Conservation (phyloP, 2,888 invertebrate genomes). For the Drosophila formosana region DNA sequence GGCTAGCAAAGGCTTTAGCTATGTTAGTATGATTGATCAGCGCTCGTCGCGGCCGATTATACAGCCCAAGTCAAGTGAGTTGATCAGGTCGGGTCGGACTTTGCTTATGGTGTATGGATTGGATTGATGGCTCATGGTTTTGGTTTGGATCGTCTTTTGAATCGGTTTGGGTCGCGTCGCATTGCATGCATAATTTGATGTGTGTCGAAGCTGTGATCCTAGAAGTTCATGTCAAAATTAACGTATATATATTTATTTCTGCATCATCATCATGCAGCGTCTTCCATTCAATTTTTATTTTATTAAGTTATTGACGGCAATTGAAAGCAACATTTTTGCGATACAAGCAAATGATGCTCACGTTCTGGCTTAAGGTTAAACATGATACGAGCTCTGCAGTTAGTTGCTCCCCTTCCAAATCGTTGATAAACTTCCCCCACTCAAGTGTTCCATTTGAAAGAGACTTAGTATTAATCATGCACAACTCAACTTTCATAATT, state of each 20-base stretch:
- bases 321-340: slow-evolving; percentile 52
- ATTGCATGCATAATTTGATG: slow-evolving; percentile 77
- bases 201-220: slow-evolving; percentile 69
- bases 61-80: slow-evolving; percentile 51
- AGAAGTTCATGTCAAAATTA: slow-evolving; percentile 47
- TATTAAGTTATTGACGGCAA: slow-evolving; percentile 80
- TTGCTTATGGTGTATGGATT: slow-evolving; percentile 3
- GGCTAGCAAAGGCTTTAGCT: slow-evolving; percentile 43
- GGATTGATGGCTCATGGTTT: slow-evolving; percentile 6
- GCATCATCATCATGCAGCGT: slow-evolving; percentile 13
- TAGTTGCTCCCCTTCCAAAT: neutral
- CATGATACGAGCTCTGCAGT: slow-evolving; percentile 33
- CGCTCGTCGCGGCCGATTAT: slow-evolving; percentile 72
- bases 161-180: slow-evolving; percentile 53
- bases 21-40: slow-evolving; percentile 73
- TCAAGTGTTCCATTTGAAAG: slow-evolving; percentile 29
- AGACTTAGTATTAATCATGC: slow-evolving; percentile 26
- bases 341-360: slow-evolving; percentile 64
- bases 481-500: slow-evolving; percentile 37
- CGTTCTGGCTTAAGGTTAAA: slow-evolving; percentile 71
- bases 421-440: slow-evolving; percentile 1
- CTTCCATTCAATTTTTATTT: slow-evolving; percentile 33
- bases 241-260: slow-evolving; percentile 24
- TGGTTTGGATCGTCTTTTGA: slow-evolving; percentile 31
- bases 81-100: slow-evolving; percentile 53